Conservation (phyloP, 2,113 vertebrate genomes). For the Cyanoderma ruficeps region DNA sequence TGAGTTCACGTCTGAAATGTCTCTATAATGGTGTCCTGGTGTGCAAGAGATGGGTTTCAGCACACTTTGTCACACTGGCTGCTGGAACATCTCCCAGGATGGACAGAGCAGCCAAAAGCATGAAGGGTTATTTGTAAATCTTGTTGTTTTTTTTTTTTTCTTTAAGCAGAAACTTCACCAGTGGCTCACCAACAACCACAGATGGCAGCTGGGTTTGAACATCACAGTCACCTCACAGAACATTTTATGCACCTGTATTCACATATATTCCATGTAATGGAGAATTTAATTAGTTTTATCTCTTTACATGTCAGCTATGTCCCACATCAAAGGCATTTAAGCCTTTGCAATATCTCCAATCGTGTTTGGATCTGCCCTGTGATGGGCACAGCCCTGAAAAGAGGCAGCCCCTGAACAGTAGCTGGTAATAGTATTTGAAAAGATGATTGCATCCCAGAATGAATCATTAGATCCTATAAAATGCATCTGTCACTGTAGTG, state of each 20-base stretch:
- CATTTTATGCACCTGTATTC: neutral
- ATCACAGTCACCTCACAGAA: neutral
- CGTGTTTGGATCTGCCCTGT: neutral
- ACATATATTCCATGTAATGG: neutral
- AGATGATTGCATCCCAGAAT: conserved; percentile 6
- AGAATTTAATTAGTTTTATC: neutral
- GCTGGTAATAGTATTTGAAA: neutral
- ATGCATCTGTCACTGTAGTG: conserved; percentile 29
- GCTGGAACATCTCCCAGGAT: neutral
- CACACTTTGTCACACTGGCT: neutral
- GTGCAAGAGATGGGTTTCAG: neutral
- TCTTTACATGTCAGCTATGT: neutral
- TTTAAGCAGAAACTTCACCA: neutral
- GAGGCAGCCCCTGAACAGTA: neutral
- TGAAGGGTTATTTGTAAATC: neutral
- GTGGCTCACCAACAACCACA: neutral
- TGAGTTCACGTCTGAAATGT: neutral
- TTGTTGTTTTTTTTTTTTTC: neutral
- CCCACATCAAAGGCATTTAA: neutral
- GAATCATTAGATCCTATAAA: conserved; percentile 27
- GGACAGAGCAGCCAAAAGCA: neutral
- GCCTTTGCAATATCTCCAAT: neutral
- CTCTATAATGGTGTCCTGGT: neutral
- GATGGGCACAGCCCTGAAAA: neutral
- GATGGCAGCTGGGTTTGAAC: neutral